Base-by-base conservation (phyloP, 2,888 invertebrate genomes). In the Acleris literana region DNA sequence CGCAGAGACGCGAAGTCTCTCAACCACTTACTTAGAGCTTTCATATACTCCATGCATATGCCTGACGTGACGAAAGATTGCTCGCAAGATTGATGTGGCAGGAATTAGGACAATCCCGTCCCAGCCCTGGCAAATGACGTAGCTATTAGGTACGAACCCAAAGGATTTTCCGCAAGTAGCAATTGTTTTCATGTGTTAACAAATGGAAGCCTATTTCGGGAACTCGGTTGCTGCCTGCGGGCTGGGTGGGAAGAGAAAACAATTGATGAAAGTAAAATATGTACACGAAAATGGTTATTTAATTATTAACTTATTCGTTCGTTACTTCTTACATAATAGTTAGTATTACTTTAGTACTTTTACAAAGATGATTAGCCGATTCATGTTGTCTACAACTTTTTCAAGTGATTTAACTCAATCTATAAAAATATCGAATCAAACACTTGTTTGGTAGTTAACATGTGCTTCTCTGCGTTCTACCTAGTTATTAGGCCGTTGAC, bases 21-120 rank as follows among this genome's bases (percentile, higher is more conserved):
- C 83, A 83, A 82, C 82, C 84, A 87, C 88, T 88, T 85, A 85
- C 85, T 87, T 86, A 85, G 80, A 77, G 76, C 76, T 82, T 79
- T 78, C 77, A 79, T 77, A 76, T 77, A 74, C 74, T 74, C 68
- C 72, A 70, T 75, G 76, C 74, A 76, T 70, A 72, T 66, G 70
- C 65, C 69, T 70, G 67, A 69, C 69, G 62, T 63, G 63, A 71
- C 63, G 55, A 71, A 70, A 70, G 72, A 76, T 77, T 72, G 66
- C 56, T 48, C 61, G 62, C 66, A 56, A 62, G 61, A 66, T 66
- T 66, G 66, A 62, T 66, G 62, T 62, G 57, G 33, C 62, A 52
- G 53, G 56, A 66, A 66, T 66, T 57, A 55, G 66, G 62, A 52
- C 61, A 66, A 66, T 62, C 66, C 62, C 46, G 57, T 39, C 57